Evolutionary conservation across 2,113 vertebrate genomes (phyloP).

Genomic region (Nettapus auritus): DNA sequence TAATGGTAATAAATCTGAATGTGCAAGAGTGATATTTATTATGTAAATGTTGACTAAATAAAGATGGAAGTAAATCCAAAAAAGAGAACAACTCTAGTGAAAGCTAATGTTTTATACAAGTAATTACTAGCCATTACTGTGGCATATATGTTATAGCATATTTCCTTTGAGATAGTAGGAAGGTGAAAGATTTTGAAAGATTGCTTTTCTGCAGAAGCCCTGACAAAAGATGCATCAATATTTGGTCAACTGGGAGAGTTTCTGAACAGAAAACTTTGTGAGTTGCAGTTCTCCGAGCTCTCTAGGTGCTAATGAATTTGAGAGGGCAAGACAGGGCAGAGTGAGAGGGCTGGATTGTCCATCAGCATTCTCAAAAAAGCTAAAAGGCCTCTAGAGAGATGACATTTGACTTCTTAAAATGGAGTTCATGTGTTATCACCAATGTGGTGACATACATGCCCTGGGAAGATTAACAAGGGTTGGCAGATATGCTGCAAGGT

Average conservation of each 20-base stretch:
- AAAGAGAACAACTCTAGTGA: neutral
- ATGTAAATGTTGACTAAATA: neutral
- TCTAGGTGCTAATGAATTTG: conserved; percentile 10
- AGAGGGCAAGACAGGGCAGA: neutral
- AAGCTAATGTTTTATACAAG: neutral
- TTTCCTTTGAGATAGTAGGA: neutral
- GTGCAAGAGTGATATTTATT: neutral
- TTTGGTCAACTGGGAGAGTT: neutral
- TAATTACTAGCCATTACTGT: neutral
- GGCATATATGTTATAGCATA: neutral
- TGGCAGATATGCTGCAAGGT: conserved; percentile 7
- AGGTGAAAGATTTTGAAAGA: neutral
- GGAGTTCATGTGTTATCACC: conserved; percentile 18
- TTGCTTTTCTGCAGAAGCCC: neutral
- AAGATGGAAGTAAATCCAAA: neutral
- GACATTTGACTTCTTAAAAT: conserved; percentile 48
- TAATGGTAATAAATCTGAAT: conserved; percentile 18
- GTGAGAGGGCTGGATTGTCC: neutral
- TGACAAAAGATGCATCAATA: neutral
- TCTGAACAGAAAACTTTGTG: neutral
- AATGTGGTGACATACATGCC: conserved; percentile 33
- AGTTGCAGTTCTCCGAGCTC: neutral
- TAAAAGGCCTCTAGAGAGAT: conserved; percentile 24
- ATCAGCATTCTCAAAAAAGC: conserved; percentile 17
- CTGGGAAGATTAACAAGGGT: conserved; percentile 33